These are phyloP conservation scores for Caenorhabditis afra DNA, from an alignment of 2,888 invertebrate genomes.

Conservation along the genomic window DNA sequence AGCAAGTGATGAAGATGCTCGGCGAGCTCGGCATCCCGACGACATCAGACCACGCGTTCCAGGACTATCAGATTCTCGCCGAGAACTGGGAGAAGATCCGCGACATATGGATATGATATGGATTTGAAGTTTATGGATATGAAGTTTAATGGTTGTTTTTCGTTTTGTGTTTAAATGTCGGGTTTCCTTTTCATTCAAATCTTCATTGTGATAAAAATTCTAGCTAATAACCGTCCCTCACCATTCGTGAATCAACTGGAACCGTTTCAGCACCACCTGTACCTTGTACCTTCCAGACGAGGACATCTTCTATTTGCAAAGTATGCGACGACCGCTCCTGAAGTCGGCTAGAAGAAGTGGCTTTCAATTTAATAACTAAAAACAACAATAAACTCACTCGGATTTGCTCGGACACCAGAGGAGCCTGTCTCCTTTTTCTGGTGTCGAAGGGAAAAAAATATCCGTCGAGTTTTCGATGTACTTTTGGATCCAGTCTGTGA, in stretches of 20 bases:
- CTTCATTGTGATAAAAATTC: slow-evolving; percentile 22
- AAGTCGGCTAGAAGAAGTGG: slow-evolving; percentile 45
- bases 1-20: slow-evolving; percentile 52
- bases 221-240: no score
- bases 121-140: neutral
- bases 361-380: no score
- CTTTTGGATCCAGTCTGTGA: no score
- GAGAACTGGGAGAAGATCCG: slow-evolving; percentile 55
- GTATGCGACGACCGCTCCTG: slow-evolving; percentile 67
- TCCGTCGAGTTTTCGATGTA: no score
- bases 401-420: no score
- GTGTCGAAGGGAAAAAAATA: no score
- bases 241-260: no score
- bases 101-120: slow-evolving; percentile 15
- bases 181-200: slow-evolving; percentile 2
- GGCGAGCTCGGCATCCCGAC: slow-evolving; percentile 43
- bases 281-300: no score
- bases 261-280: no score
- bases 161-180: neutral
- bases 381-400: no score
- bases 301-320: slow-evolving; percentile 65
- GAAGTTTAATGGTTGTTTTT: no score
- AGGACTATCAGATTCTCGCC: slow-evolving; percentile 59
- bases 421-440: no score
- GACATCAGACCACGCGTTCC: slow-evolving; percentile 51